Percentiles rank a stretch among this genome's conserved stretches.
phyloP scores from a whole-genome alignment of 2,888 invertebrate genomes.

The Penaeus monodon region DNA sequence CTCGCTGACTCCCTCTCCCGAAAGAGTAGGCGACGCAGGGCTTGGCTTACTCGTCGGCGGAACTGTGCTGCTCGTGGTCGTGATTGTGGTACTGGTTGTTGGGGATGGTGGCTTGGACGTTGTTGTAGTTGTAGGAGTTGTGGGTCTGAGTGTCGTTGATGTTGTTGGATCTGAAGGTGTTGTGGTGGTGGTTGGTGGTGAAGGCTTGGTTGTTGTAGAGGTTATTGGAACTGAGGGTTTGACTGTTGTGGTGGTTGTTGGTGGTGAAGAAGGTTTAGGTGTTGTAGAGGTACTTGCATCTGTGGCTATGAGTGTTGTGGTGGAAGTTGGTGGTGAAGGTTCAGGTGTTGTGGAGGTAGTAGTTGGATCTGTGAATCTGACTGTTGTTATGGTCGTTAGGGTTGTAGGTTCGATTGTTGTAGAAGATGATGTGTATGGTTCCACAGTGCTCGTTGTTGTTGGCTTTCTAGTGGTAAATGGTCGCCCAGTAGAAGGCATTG shows the following conservation, averaged over 20 bases:
- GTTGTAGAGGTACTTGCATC: not conserved
- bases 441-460: constrained; percentile 2
- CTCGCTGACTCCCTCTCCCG: not conserved
- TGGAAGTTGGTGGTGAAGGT: not conserved
- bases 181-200: not conserved
- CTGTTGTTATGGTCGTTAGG: not conserved
- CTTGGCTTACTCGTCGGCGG: not conserved
- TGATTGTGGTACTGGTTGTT: not conserved
- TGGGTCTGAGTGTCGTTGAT: not conserved
- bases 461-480: not conserved
- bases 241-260: constrained; percentile 4
- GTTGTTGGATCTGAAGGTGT: not conserved
- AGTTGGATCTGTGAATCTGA: not conserved
- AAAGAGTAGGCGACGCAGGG: not conserved
- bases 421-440: not conserved
- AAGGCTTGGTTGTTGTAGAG: not conserved
- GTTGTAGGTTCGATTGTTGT: not conserved
- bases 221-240: not conserved
- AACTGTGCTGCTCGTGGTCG: not conserved
- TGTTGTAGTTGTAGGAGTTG: not conserved
- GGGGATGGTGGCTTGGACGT: not conserved
- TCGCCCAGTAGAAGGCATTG: not conserved
- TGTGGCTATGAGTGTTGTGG: not conserved
- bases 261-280: constrained; percentile 27
- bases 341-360: not conserved